Evolutionary conservation across 1,140 invertebrate species (phyloP), one percentile per base, ranked within the genome.

Genomic region (Thaumetopoea pityocampa): DNA sequence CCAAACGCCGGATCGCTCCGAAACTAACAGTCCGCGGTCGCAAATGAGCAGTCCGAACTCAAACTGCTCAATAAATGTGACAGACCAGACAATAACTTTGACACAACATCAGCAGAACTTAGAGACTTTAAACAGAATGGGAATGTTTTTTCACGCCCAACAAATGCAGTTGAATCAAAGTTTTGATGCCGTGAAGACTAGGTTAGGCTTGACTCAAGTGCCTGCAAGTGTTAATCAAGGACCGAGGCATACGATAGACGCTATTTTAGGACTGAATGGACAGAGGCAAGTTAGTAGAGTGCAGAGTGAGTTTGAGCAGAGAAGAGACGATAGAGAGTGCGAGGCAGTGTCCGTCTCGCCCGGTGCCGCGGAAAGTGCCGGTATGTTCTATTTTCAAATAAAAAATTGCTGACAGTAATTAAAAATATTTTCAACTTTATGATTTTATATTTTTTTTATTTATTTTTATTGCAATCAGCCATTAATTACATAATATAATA

Each of bases 141-240:
- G 80, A 2, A 80, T 84, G 77, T 81, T 84, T 45, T 80, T 81
- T 42, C 77, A 84, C 48, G 76, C 76, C 32, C 77, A 81, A 20
- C 80, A 81, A 47, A 80, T 81, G 69, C 74, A 81, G 37, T 33
- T 81, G 5, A 79, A 77, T 14, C 71, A 78, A 40, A 74, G 67
- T 48, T 73, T 80, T 34, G 79, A 83, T 44, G 76, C 68, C 4
- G 74, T 79, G 18, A 80, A 80, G 57, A 60, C 60, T 22, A 50
- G 79, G 44, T 48, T 83, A 40, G 76, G 69, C 3, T 40, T 80
- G 47, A 74, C 74, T 6, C 74, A 78, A 59, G 72, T 72, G 66
- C 42, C 50, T 12, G 37, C 66, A 6, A 56, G 65, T 40, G 73
- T 73, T n/a, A 70, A 61, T 37, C 67, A 64, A 38, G 79, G 79